Evolutionary conservation across 2,113 vertebrate genomes (phyloP), one percentile per base, ranked within the genome.

Genomic region (Calyptommatus sinebrachiatus): DNA sequence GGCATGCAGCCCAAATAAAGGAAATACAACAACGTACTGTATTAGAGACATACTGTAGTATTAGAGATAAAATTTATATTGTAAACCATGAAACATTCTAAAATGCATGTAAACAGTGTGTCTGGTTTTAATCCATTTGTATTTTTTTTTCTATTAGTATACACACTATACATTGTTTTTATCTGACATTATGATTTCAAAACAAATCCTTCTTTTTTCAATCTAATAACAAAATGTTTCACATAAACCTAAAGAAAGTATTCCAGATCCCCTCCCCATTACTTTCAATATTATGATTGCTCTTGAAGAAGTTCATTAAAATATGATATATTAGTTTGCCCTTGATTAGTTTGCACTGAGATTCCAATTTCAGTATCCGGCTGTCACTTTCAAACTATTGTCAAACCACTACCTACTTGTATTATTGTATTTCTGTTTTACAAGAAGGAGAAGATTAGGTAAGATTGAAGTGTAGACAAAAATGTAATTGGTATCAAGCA

Each of bases 351-450:
- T 53, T 79, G 62, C 12, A 69, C 66, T 80, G 29, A 46, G 48
- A 2, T 88, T 57, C 4, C 31, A 46, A 6, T 83, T 83, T 83
- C 50, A 46, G 26, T 80, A 29, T 46, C 67, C 69, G 16, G 84
- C 75, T 78, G 22, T 72, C 74, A 28, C 29, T n/a, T 76, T 83
- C 6, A 76, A 77, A 85, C 76, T 75, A 61, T 7, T 28, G 12
- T 5, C 53, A 69, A 31, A n/a, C 63, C 28, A 84, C 21, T 62
- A 24, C 45, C 41, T 79, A 11, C 28, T 8, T 29, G 73, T 65
- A 10, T 62, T 79, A 77, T 84, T 82, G 73, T 2, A 14, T 78
- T 79, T 86, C 57, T 62, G 8, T 80, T 81, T 0, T 48, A 65
- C 41, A 71, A 0, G 45, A 9, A 76, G 63, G 71, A 70, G 0